phyloP scores from a whole-genome alignment of 2,113 vertebrate species.

The Callipepla squamata region DNA sequence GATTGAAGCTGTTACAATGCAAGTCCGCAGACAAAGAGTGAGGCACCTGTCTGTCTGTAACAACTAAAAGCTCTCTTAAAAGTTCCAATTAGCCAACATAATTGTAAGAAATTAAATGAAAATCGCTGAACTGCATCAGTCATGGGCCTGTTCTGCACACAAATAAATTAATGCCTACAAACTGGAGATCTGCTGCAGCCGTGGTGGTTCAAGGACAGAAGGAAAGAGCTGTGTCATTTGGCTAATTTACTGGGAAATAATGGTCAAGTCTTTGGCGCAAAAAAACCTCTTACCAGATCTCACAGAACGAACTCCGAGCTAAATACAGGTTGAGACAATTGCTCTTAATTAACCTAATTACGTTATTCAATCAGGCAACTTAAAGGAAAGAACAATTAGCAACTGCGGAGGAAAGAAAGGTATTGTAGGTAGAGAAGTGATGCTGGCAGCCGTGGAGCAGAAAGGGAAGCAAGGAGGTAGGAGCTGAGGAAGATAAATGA shows the following conservation, averaged over 20 bases:
- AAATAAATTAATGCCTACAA: not conserved
- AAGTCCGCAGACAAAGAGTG: not conserved
- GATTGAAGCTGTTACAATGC: conserved; percentile 1
- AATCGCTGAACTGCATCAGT: not conserved
- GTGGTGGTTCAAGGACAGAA: not conserved
- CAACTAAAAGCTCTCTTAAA: conserved; percentile 19
- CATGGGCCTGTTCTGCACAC: not conserved
- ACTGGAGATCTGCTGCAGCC: not conserved
- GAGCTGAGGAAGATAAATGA: not conserved
- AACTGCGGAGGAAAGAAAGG: not conserved
- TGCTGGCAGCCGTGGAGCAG: not conserved
- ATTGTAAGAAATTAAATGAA: conserved; percentile 29
- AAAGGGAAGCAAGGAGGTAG: not conserved
- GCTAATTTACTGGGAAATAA: not conserved
- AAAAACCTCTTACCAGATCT: not conserved
- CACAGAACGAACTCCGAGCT: not conserved
- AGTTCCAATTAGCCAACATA: conserved; percentile 27
- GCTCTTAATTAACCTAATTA: not conserved
- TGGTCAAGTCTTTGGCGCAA: not conserved
- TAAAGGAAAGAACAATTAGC: not conserved
- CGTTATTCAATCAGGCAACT: not conserved
- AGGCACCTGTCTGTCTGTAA: not conserved
- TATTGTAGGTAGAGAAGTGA: not conserved
- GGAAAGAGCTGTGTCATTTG: not conserved
- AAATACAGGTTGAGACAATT: not conserved